Conservation (phyloP, 1,140 invertebrate genomes). For the Drosophila burlai region DNA sequence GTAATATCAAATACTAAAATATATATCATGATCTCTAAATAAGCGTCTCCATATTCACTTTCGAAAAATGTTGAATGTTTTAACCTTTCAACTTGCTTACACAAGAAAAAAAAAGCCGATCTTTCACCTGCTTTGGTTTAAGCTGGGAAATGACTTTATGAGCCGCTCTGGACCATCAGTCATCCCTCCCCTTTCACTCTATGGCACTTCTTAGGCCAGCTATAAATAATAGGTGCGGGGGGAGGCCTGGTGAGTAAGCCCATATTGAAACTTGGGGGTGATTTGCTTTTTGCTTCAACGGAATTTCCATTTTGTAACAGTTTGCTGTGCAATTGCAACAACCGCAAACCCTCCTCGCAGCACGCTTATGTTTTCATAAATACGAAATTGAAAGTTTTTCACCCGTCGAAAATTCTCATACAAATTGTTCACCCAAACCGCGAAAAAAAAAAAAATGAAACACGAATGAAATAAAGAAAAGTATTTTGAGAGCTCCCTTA, state of each 20-base stretch:
- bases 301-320: slow-evolving; percentile 79
- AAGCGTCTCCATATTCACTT: too few relatives aligned
- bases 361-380: slow-evolving; percentile 68
- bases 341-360: neutral
- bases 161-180: slow-evolving; percentile 18
- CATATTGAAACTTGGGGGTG: slow-evolving; percentile 38
- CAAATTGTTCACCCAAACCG: slow-evolving; percentile 76
- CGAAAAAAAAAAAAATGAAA: slow-evolving; percentile 42
- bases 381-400: slow-evolving; percentile 80
- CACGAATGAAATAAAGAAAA: slow-evolving; percentile 39
- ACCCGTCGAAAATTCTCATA: slow-evolving; percentile 77
- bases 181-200: neutral
- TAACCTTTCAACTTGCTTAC: slow-evolving; percentile 1
- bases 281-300: slow-evolving; percentile 74
- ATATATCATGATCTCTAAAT: too few relatives aligned
- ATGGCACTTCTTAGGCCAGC: neutral
- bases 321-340: slow-evolving; percentile 57
- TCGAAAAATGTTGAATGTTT: neutral
- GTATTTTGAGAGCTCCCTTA: slow-evolving; percentile 68
- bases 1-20: too few relatives aligned
- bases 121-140: slow-evolving; percentile 7
- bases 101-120: neutral
- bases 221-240: slow-evolving; percentile 5
- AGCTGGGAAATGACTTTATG: slow-evolving; percentile 22
- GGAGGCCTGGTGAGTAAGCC: slow-evolving; percentile 8